A percentile compares a stretch with the other conserved stretches of the same genome.
phyloP scores from a whole-genome alignment of 2,797 vertebrate species.

The Sebastes umbrosus region DNA sequence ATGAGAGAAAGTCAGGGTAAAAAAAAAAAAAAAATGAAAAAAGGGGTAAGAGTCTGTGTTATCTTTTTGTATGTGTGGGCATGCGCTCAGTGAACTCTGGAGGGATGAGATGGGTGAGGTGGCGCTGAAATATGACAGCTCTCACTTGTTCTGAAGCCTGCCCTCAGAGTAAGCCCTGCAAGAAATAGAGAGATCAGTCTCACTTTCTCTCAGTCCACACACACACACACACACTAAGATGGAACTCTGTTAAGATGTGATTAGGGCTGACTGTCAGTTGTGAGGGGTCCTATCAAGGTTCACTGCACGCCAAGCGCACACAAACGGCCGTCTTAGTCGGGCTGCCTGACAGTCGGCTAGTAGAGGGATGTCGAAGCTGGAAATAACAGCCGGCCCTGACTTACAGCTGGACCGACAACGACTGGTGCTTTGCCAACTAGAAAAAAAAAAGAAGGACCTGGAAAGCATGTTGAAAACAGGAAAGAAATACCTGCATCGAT shows the following conservation, averaged over 20 bases:
- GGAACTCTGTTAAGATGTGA: slow-evolving; percentile 76
- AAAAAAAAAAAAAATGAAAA: background rate
- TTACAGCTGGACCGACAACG: slow-evolving; percentile 51
- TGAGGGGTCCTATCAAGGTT: slow-evolving; percentile 71
- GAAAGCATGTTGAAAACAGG: slow-evolving; percentile 58
- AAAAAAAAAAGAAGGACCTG: slow-evolving; percentile 29
- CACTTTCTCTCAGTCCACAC: slow-evolving; percentile 44
- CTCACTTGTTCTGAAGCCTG: slow-evolving; percentile 66
- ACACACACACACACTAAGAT: slow-evolving; percentile 51
- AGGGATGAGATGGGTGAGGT: slow-evolving; percentile 62
- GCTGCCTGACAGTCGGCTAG: slow-evolving; percentile 57
- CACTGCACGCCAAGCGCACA: slow-evolving; percentile 53
- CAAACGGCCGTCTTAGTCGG: slow-evolving; percentile 56
- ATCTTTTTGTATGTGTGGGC: slow-evolving; percentile 32
- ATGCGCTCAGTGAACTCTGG: slow-evolving; percentile 46
- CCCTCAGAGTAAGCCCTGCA: slow-evolving; percentile 58
- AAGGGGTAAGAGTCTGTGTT: slow-evolving; percentile 13
- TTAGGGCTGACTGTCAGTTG: slow-evolving; percentile 77
- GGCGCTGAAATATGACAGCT: slow-evolving; percentile 68
- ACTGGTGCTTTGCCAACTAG: slow-evolving; percentile 48
- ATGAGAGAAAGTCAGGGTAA: background rate
- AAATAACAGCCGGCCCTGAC: slow-evolving; percentile 62
- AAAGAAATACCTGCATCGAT: slow-evolving; percentile 70
- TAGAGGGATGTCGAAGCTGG: slow-evolving; percentile 56
- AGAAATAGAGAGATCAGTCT: slow-evolving; percentile 73